phyloP scores from a whole-genome alignment of 1,140 invertebrate genomes.

The Drosophila micromelanica region DNA sequence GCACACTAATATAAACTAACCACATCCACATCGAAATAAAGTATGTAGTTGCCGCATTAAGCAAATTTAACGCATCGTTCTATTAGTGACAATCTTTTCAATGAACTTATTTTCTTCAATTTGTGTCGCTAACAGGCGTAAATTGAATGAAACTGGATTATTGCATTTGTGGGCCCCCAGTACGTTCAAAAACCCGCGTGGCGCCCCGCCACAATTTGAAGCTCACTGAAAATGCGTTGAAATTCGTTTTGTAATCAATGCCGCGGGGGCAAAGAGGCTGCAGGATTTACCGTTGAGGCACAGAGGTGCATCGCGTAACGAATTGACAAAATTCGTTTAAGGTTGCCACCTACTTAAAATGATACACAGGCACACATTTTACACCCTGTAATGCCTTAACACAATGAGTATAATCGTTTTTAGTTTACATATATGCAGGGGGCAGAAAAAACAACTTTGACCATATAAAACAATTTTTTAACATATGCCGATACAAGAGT shows the following conservation, averaged over 20 bases:
- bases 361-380: background rate
- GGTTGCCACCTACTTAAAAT: constrained; percentile 14
- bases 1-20: constrained; percentile 11
- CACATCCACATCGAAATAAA: constrained; percentile 25
- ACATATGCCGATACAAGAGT: too few species aligned
- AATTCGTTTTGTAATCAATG: constrained; percentile 16
- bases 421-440: too few species aligned
- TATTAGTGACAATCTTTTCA: constrained; percentile 24
- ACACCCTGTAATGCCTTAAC: too few species aligned
- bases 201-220: constrained; percentile 17
- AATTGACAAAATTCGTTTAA: constrained; percentile 8
- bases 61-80: constrained; percentile 26
- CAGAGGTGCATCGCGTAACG: background rate
- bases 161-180: constrained; percentile 43
- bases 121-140: constrained; percentile 45
- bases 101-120: constrained; percentile 42
- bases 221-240: background rate
- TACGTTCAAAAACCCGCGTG: background rate
- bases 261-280: background rate
- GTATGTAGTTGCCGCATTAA: constrained; percentile 12
- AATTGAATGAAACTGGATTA: constrained; percentile 56
- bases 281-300: background rate
- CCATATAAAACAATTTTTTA: too few species aligned
- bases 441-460: too few species aligned
- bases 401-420: too few species aligned